A percentile compares a stretch with the other conserved stretches of the same genome.
phyloP scores from a whole-genome alignment of 2,888 invertebrate genomes.

The Diaperis boleti region DNA sequence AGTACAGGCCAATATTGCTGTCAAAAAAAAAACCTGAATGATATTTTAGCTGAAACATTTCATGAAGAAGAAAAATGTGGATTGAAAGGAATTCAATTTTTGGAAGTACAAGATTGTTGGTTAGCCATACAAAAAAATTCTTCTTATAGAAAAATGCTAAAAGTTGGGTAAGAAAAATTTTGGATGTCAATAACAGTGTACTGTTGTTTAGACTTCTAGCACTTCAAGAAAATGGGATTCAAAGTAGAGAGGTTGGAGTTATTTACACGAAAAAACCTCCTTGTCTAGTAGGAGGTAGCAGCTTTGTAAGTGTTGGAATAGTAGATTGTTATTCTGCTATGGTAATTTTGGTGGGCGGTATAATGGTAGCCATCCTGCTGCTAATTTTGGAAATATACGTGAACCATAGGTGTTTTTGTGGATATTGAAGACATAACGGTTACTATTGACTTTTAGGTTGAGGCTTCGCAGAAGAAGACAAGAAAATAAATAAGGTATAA shows the following conservation, averaged over 20 bases:
- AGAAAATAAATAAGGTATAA: no score
- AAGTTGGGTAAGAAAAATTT: conserved; percentile 18
- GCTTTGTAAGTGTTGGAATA: conserved; percentile 4
- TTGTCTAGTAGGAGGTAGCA: not conserved
- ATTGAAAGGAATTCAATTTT: conserved; percentile 71
- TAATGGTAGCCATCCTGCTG: not conserved
- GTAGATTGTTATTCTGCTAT: not conserved
- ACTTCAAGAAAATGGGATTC: not conserved
- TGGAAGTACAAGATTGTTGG: conserved; percentile 74
- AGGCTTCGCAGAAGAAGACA: no score
- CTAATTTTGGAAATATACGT: not conserved
- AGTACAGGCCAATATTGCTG: no score
- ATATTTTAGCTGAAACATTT: conserved; percentile 73
- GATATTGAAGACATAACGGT: not conserved
- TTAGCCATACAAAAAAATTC: conserved; percentile 72
- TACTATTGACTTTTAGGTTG: not conserved
- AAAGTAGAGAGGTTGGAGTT: not conserved
- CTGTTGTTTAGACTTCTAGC: not conserved
- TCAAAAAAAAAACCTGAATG: not conserved
- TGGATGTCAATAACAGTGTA: not conserved
- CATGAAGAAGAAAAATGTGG: conserved; percentile 82
- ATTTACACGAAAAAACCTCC: not conserved
- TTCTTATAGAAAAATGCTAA: conserved; percentile 68
- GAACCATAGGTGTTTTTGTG: not conserved
- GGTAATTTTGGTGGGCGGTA: not conserved